A percentile compares a stretch with the other conserved stretches of the same genome.
Conservation (phyloP, 2,797 vertebrate genomes). For the Gobio occitaniae region DNA sequence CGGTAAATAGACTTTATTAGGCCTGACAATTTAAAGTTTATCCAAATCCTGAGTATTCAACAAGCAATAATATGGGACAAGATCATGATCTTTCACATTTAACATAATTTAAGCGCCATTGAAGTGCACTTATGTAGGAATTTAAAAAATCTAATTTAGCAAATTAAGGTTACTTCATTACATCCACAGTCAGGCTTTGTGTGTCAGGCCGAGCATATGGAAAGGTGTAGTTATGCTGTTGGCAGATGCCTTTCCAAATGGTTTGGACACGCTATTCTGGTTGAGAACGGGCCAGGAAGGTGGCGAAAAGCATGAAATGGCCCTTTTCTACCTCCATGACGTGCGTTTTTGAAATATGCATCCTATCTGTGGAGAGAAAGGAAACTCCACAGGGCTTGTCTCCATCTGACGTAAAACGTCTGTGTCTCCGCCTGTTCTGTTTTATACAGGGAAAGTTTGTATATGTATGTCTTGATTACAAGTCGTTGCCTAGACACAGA, state of each 20-base stretch:
- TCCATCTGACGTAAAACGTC: conserved; percentile 35
- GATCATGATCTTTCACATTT: neutral
- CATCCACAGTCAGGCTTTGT: conserved; percentile 23
- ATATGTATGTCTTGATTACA: conserved; percentile 79
- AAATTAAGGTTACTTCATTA: conserved; percentile 10
- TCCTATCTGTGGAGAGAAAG: conserved; percentile 24
- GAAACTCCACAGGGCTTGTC: conserved; percentile 51
- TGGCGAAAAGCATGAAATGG: conserved; percentile 25
- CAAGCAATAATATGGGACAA: neutral
- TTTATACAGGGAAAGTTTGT: conserved; percentile 79
- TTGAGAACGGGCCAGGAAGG: conserved; percentile 24
- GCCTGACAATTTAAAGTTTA: neutral
- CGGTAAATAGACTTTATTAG: neutral
- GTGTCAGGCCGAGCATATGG: neutral
- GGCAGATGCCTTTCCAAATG: conserved; percentile 10
- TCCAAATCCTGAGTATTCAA: neutral
- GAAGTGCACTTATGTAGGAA: neutral
- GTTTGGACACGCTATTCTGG: conserved; percentile 3
- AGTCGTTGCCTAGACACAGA: conserved; percentile 76
- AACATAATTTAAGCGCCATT: neutral
- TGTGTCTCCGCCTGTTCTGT: conserved; percentile 54
- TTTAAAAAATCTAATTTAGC: conserved; percentile 14
- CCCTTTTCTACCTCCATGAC: conserved; percentile 20
- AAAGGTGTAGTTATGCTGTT: conserved; percentile 25
- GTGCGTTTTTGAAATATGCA: conserved; percentile 35